Evolutionary conservation across 2,888 invertebrate species (phyloP).

Genomic region (Morinoia aosen): DNA sequence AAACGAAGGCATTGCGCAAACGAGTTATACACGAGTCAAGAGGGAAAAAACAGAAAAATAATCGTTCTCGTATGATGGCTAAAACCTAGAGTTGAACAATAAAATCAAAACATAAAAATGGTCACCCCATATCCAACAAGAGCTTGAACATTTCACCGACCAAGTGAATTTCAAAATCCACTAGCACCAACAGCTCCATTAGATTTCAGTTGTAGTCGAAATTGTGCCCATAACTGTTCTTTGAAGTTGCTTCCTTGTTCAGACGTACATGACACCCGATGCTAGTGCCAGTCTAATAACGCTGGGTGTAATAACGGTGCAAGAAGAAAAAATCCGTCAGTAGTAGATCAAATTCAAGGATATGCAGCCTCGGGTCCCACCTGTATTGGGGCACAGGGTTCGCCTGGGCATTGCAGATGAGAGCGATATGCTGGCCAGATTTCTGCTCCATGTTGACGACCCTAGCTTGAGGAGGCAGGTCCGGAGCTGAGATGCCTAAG

Average conservation of each 20-base stretch:
- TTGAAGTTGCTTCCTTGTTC: no score
- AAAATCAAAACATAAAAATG: neutral
- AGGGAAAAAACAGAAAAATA: neutral
- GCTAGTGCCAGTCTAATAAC: no score
- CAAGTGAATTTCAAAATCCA: no score
- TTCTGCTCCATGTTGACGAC: constrained; percentile 53
- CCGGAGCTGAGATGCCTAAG: constrained; percentile 77
- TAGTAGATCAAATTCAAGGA: neutral
- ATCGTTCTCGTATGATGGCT: neutral
- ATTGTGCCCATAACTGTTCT: no score
- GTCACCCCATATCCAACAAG: neutral
- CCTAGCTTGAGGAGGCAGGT: constrained; percentile 75
- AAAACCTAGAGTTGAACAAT: neutral
- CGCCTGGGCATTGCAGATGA: constrained; percentile 64
- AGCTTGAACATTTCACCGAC: no score
- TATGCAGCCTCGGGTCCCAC: constrained; percentile 72
- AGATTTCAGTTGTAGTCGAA: no score
- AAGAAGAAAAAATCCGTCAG: no score
- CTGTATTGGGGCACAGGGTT: constrained; percentile 78
- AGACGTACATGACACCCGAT: no score
- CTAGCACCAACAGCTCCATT: no score
- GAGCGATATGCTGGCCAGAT: constrained; percentile 52
- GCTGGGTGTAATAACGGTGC: no score
- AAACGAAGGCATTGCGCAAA: neutral
- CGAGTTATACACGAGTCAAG: neutral